A percentile compares a stretch with the other conserved stretches of the same genome.
Evolutionary conservation across 1,140 invertebrate genomes (phyloP).

Genomic region (Zaprionus lachaisei): DNA sequence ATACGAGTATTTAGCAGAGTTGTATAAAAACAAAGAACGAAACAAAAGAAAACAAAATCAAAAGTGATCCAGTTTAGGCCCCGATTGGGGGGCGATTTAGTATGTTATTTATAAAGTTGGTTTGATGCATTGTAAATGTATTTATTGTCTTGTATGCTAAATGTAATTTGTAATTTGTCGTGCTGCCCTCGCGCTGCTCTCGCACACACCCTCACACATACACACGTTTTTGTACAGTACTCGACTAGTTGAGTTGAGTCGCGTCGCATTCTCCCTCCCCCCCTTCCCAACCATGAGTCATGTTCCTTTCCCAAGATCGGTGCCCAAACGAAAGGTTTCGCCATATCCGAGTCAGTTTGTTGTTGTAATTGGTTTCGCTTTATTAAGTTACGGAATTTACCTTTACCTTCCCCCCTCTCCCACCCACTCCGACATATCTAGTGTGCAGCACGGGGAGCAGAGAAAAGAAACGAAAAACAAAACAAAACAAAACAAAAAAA

Average conservation of each 20-base stretch:
- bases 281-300: background rate
- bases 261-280: background rate
- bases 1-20: constrained; percentile 38
- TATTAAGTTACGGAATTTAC: constrained; percentile 1
- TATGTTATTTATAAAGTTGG: constrained; percentile 70
- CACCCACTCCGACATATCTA: background rate
- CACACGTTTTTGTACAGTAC: constrained; percentile 22
- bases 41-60: constrained; percentile 46
- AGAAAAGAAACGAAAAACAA: constrained; percentile 13
- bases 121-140: constrained; percentile 73
- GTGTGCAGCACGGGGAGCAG: constrained; percentile 20
- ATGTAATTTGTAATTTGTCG: constrained; percentile 27
- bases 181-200: background rate
- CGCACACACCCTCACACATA: background rate
- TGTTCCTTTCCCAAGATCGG: background rate
- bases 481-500: constrained; percentile 31
- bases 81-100: constrained; percentile 10
- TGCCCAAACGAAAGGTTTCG: constrained; percentile 42
- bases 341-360: constrained; percentile 26
- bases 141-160: constrained; percentile 45
- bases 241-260: constrained; percentile 9
- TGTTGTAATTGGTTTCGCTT: constrained; percentile 33
- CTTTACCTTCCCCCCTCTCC: background rate
- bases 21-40: constrained; percentile 18
- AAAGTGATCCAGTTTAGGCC: constrained; percentile 72